These are phyloP conservation scores for Mustelus asterias DNA, from an alignment of 2,113 vertebrate species.

Conservation along the genomic window DNA sequence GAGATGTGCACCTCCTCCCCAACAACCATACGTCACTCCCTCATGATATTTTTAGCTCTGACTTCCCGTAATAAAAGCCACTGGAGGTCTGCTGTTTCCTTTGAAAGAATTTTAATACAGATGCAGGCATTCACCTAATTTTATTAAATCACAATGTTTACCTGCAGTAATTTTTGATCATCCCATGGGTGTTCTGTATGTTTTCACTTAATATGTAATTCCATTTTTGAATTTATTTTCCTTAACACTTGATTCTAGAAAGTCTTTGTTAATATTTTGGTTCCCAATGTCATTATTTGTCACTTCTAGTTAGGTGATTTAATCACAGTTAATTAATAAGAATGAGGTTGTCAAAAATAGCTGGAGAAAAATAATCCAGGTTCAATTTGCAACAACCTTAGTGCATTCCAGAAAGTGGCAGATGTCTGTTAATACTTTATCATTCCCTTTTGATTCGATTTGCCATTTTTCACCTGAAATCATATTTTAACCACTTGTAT, in stretches of 20 bases:
- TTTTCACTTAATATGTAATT: neutral
- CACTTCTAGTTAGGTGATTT: neutral
- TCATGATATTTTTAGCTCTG: neutral
- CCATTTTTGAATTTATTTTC: neutral
- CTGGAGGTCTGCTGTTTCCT: neutral
- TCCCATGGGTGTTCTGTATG: neutral
- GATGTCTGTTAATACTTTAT: neutral
- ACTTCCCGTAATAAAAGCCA: neutral
- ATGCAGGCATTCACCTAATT: neutral
- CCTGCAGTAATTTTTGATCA: neutral
- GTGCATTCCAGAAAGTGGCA: neutral
- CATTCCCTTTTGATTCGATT: neutral
- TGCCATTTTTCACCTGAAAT: neutral
- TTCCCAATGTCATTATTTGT: neutral
- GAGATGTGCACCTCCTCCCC: neutral
- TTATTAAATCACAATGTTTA: neutral
- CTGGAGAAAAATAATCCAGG: neutral
- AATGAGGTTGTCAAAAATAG: slow-evolving; percentile 9
- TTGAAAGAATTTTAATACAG: neutral
- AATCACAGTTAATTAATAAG: neutral
- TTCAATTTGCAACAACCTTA: neutral
- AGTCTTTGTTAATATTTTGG: neutral
- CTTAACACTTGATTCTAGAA: neutral
- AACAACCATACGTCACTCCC: neutral
- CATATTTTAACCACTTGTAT: neutral